Evolutionary conservation across 2,113 vertebrate genomes (phyloP).

Genomic region (Pterocles gutturalis): DNA sequence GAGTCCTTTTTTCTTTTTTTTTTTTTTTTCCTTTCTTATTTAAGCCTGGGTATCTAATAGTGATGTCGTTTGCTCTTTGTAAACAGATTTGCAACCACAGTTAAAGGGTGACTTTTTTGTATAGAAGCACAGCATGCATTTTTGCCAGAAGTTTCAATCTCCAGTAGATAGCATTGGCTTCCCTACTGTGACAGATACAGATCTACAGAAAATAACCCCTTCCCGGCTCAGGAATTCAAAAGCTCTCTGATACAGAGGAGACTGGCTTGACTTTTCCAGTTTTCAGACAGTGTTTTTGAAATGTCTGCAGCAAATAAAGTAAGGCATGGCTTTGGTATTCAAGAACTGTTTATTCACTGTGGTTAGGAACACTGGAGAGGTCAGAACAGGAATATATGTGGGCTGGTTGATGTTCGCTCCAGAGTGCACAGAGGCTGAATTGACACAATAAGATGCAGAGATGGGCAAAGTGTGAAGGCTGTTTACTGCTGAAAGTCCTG

Average conservation of each 20-base stretch:
- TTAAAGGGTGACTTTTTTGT: not conserved
- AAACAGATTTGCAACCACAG: conserved; percentile 5
- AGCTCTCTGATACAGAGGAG: not conserved
- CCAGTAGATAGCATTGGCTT: not conserved
- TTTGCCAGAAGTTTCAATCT: not conserved
- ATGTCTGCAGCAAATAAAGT: not conserved
- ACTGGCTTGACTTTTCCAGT: not conserved
- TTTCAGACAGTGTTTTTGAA: not conserved
- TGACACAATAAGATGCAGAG: not conserved
- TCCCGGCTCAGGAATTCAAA: not conserved
- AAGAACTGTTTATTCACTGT: not conserved
- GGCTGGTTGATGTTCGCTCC: not conserved
- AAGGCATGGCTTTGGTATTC: not conserved
- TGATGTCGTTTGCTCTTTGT: not conserved
- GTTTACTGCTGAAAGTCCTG: not conserved
- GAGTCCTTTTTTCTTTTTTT: not conserved
- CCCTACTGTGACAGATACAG: not conserved
- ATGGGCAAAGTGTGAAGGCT: not conserved
- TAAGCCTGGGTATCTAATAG: not conserved
- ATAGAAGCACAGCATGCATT: not conserved
- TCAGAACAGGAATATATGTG: not conserved
- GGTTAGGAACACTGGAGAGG: accelerated
- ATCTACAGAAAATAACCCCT: not conserved
- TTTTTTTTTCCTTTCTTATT: not conserved
- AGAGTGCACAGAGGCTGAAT: not conserved